phyloP scores from a whole-genome alignment of 2,797 vertebrate genomes.

The Mormyrus hasselquistii region DNA sequence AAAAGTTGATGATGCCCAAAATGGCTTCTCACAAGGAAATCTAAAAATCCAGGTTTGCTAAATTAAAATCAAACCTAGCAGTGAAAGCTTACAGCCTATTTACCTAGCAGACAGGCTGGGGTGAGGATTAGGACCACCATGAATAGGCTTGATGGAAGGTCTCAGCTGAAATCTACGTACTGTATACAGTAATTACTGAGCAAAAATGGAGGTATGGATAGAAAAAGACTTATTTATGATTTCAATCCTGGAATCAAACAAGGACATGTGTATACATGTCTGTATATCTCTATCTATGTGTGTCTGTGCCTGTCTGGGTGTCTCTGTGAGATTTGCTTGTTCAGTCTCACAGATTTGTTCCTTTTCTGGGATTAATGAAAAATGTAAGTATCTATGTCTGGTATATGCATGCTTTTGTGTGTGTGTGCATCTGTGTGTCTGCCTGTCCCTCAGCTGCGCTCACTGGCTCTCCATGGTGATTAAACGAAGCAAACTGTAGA shows the following conservation, averaged over 20 bases:
- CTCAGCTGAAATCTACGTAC: background rate
- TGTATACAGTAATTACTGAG: background rate
- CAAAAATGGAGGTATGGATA: background rate
- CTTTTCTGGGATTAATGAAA: background rate
- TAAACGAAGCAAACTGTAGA: constrained; percentile 5
- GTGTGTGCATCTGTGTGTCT: background rate
- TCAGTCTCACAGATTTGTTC: background rate
- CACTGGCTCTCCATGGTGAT: background rate
- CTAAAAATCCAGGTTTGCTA: background rate
- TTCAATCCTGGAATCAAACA: background rate
- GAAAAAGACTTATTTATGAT: background rate
- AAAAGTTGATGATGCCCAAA: background rate
- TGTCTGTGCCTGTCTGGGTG: background rate
- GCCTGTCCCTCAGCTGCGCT: background rate
- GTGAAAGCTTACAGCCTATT: background rate
- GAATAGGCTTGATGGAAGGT: background rate
- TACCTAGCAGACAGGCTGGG: background rate
- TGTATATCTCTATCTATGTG: background rate
- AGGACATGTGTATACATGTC: background rate
- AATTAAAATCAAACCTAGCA: background rate
- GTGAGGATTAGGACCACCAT: background rate
- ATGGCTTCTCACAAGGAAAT: background rate
- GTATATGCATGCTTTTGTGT: background rate
- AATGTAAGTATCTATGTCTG: background rate
- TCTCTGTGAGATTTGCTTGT: background rate